These are phyloP conservation scores for Achroia grisella DNA, from an alignment of 1,140 invertebrate species.

Conservation along the genomic window DNA sequence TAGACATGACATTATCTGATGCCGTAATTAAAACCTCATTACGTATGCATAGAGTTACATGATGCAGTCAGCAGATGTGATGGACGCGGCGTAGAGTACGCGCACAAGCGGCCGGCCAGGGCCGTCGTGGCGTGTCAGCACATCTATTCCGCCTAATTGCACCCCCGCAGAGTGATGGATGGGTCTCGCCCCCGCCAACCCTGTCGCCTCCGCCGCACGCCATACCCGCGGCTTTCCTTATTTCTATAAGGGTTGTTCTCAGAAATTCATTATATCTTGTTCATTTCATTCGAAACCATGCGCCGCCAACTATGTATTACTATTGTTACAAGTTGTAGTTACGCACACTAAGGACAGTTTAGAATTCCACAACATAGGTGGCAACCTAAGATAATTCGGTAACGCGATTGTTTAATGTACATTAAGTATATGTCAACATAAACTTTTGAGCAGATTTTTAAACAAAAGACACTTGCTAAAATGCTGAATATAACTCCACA, in stretches of 20 bases:
- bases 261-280: conserved; percentile 66
- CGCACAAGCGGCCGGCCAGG: conserved; percentile 29
- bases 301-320: conserved; percentile 29
- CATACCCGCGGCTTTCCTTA: conserved; percentile 39
- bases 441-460: no score
- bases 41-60: conserved; percentile 9
- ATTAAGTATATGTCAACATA: no score
- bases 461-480: no score
- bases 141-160: conserved; percentile 49
- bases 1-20: no score
- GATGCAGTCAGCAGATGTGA: conserved; percentile 14
- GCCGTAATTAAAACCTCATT: conserved; percentile 8
- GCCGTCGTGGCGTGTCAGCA: conserved; percentile 28
- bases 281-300: conserved; percentile 44
- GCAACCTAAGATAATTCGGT: no score
- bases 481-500: no score
- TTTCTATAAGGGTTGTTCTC: conserved; percentile 63
- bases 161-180: conserved; percentile 70
- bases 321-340: conserved; percentile 17
- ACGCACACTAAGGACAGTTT: conserved; percentile 15
- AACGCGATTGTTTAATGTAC: no score
- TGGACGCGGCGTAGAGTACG: conserved; percentile 39
- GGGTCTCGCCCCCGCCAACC: conserved; percentile 19
- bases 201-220: conserved; percentile 19
- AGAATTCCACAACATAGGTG: conserved; percentile 23